These are phyloP conservation scores for Motacilla tschutschensis DNA, from an alignment of 2,113 vertebrate species.

Conservation along the genomic window DNA sequence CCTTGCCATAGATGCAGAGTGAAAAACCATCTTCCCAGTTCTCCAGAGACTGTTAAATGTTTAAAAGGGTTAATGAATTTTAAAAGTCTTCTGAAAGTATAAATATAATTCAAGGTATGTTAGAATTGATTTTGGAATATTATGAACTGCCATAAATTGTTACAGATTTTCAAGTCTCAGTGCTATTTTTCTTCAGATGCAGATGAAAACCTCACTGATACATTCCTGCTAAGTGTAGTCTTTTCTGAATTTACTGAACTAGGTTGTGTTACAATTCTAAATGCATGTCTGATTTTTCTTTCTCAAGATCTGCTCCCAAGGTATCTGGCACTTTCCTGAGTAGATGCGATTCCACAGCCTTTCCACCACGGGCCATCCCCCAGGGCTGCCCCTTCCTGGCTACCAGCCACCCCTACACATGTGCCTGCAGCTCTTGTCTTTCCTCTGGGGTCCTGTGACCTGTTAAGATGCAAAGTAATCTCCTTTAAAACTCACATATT, in stretches of 20 bases:
- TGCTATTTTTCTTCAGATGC: not conserved
- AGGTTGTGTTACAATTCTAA: not conserved
- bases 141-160: not conserved
- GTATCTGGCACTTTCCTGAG: not conserved
- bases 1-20: not conserved
- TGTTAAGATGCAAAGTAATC: not conserved
- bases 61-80: not conserved
- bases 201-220: not conserved
- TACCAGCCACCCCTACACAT: rapidly evolving
- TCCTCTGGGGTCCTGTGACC: not conserved
- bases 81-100: not conserved
- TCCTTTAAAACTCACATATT: not conserved
- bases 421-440: not conserved
- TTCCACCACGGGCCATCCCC: not conserved
- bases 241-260: not conserved
- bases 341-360: not conserved
- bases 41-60: not conserved
- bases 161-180: not conserved
- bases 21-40: not conserved
- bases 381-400: not conserved
- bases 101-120: not conserved
- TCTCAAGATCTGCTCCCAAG: not conserved
- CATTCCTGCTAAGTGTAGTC: not conserved
- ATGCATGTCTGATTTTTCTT: not conserved
- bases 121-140: not conserved